These are phyloP conservation scores for Cataglyphis cursor DNA, from an alignment of 2,888 invertebrate species.

Conservation along the genomic window DNA sequence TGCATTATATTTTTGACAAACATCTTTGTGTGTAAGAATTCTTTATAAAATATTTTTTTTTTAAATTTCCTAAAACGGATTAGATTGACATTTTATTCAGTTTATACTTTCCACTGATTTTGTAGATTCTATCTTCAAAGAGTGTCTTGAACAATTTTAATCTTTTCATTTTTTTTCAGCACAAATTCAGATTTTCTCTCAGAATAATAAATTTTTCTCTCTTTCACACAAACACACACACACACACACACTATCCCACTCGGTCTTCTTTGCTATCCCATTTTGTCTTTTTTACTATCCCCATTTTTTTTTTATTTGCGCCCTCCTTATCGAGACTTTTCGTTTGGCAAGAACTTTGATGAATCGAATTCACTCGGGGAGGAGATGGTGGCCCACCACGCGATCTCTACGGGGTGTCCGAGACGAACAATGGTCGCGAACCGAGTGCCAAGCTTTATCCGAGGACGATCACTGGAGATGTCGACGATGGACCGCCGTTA, in stretches of 20 bases:
- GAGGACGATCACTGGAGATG: constrained; percentile 45
- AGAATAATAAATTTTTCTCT: constrained; percentile 45
- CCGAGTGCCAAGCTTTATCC: constrained; percentile 60
- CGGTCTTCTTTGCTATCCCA: constrained; percentile 29
- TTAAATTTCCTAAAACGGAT: neutral
- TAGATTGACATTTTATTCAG: constrained; percentile 22
- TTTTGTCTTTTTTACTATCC: constrained; percentile 35
- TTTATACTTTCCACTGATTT: neutral
- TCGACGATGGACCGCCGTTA: constrained; percentile 44
- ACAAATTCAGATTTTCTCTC: neutral
- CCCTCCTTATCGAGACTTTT: constrained; percentile 55
- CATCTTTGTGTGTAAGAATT: neutral
- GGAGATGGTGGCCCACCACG: constrained; percentile 17
- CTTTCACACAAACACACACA: constrained; percentile 2
- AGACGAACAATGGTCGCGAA: constrained; percentile 57
- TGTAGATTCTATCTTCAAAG: neutral
- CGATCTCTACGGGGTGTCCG: constrained; percentile 43
- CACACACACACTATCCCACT: constrained; percentile 30
- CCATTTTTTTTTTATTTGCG: constrained; percentile 30
- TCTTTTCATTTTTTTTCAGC: neutral
- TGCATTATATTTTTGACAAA: neutral
- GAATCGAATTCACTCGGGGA: constrained; percentile 66
- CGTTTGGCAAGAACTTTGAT: constrained; percentile 69
- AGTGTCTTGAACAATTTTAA: constrained; percentile 12
- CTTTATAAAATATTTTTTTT: constrained; percentile 11